phyloP scores from a whole-genome alignment of 2,797 vertebrate genomes.

The Oreochromis mossambicus region DNA sequence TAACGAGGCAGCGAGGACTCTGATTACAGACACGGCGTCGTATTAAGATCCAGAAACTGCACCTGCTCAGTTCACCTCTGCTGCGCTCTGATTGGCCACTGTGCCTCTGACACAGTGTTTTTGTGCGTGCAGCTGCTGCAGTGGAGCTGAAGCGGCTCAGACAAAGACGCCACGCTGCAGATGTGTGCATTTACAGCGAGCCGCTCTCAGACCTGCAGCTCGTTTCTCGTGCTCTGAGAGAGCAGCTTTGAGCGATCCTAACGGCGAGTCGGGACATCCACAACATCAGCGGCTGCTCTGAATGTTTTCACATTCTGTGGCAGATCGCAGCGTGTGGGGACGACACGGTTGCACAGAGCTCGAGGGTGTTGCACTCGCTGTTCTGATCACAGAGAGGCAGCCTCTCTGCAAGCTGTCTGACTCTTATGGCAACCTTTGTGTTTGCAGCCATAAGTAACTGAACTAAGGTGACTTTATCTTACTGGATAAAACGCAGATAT shows the following conservation, averaged over 20 bases:
- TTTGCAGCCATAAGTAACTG: not conserved
- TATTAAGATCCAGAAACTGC: not conserved
- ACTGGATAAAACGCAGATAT: not conserved
- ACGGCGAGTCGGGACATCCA: not conserved
- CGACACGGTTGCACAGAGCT: not conserved
- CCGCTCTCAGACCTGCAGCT: not conserved
- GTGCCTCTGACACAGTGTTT: not conserved
- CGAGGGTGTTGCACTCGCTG: not conserved
- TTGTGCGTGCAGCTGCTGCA: not conserved
- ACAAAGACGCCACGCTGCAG: not conserved
- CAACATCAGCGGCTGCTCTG: not conserved
- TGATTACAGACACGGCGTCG: not conserved
- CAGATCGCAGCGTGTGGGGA: not conserved
- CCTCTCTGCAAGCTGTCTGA: not conserved
- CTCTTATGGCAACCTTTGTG: not conserved
- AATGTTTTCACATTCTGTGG: rapidly evolving
- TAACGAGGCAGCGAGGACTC: not conserved
- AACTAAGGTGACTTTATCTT: not conserved
- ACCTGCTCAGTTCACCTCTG: not conserved
- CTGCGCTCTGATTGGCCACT: not conserved
- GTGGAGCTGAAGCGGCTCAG: not conserved
- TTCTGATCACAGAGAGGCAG: not conserved
- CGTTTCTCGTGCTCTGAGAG: not conserved
- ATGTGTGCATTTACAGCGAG: not conserved
- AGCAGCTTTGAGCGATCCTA: not conserved